These are phyloP conservation scores for Nibea coibor DNA, from an alignment of 2,113 vertebrate genomes.

Conservation along the genomic window DNA sequence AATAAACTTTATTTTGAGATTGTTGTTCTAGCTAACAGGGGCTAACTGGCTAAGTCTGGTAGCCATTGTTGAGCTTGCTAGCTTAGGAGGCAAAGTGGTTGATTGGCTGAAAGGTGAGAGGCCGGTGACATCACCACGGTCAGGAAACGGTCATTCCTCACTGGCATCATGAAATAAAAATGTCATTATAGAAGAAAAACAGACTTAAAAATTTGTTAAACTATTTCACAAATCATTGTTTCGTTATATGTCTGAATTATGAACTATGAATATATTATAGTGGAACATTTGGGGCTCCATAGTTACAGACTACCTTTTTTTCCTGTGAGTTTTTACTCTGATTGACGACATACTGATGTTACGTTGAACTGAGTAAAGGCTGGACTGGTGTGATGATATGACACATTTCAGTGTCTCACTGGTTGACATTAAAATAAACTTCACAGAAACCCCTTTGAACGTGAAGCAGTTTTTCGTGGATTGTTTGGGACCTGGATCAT, in stretches of 20 bases:
- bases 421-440: neutral
- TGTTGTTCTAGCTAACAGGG: neutral
- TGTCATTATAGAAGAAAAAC: neutral
- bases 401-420: neutral
- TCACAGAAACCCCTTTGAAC: neutral
- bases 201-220: neutral
- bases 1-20: too few species aligned
- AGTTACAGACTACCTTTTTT: neutral
- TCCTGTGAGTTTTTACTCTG: neutral
- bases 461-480: neutral
- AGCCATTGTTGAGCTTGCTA: neutral
- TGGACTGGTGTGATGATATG: neutral
- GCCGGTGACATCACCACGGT: neutral
- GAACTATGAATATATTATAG: neutral
- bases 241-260: too few species aligned
- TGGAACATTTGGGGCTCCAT: neutral
- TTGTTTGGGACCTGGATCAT: neutral
- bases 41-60: neutral
- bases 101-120: neutral
- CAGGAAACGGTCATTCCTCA: too few species aligned
- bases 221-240: too few species aligned
- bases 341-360: slow-evolving; percentile 12
- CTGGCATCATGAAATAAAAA: neutral
- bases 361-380: neutral
- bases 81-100: neutral